phyloP scores from a whole-genome alignment of 2,888 invertebrate genomes.

The Xylota sylvarum region DNA sequence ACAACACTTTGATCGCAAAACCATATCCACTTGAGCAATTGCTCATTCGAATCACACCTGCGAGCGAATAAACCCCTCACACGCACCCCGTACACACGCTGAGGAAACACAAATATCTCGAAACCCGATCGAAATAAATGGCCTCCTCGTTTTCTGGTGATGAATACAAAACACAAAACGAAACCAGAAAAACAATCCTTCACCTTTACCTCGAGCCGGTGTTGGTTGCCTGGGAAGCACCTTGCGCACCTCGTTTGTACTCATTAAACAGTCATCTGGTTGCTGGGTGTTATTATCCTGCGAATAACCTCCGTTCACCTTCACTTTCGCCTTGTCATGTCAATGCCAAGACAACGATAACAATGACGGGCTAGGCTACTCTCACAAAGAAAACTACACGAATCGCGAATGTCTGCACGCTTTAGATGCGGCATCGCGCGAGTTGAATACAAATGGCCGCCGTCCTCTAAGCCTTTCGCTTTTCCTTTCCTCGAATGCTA shows the following conservation, averaged over 20 bases:
- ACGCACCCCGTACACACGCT: not conserved
- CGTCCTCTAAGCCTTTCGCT: conserved; percentile 13
- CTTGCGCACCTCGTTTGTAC: conserved; percentile 18
- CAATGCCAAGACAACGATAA: conserved; percentile 44
- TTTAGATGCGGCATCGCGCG: conserved; percentile 31
- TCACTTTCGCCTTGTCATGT: conserved; percentile 58
- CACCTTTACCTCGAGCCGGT: conserved; percentile 30
- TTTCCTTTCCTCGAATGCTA: conserved; percentile 60
- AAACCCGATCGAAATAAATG: conserved; percentile 44
- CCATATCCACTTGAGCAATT: conserved; percentile 25
- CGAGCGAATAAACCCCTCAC: conserved; percentile 5
- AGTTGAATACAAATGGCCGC: conserved; percentile 28
- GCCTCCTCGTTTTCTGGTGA: conserved; percentile 22
- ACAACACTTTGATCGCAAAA: not conserved
- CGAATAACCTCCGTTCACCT: conserved; percentile 66
- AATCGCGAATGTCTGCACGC: conserved; percentile 42
- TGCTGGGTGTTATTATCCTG: conserved; percentile 52
- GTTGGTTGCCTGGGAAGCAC: conserved; percentile 2
- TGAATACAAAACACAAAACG: conserved; percentile 25
- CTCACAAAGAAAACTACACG: conserved; percentile 32
- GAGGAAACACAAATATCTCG: conserved; percentile 5
- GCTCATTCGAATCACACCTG: conserved; percentile 62
- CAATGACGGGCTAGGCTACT: no score
- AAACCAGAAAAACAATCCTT: conserved; percentile 24
- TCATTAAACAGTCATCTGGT: conserved; percentile 63